Percentiles rank a stretch among this genome's conserved stretches.
Evolutionary conservation across 2,113 vertebrate genomes (phyloP).

Genomic region (Osmerus mordax): DNA sequence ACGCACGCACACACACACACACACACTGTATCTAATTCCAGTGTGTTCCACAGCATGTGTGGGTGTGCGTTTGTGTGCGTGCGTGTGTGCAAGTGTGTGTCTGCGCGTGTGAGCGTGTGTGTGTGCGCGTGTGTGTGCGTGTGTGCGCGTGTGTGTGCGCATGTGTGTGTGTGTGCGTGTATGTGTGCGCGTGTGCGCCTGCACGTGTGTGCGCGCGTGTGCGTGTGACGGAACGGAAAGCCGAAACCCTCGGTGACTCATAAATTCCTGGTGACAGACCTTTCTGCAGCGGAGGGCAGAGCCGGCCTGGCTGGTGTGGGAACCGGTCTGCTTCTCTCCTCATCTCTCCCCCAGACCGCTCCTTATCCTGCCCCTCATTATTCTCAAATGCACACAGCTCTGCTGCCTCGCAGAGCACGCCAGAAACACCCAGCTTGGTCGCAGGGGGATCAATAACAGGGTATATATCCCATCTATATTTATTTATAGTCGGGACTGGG

Average conservation of each 20-base stretch:
- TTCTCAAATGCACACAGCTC: constrained; percentile 59
- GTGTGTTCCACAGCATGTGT: not conserved
- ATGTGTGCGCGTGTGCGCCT: too few relatives aligned
- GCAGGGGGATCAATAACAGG: constrained; percentile 61
- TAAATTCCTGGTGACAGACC: constrained; percentile 37
- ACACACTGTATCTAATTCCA: too few relatives aligned
- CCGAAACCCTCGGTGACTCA: constrained; percentile 45
- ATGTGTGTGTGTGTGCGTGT: not conserved
- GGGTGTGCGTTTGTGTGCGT: not conserved
- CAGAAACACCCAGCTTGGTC: constrained; percentile 49
- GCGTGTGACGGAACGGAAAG: constrained; percentile 20
- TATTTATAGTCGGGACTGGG: too few relatives aligned
- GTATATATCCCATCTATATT: constrained; percentile 56
- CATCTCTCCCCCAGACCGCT: constrained; percentile 47
- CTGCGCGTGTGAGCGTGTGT: too few relatives aligned
- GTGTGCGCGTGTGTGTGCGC: too few relatives aligned
- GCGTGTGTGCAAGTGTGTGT: not conserved
- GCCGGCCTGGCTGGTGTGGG: not conserved
- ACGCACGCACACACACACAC: too few relatives aligned
- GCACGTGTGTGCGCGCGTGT: too few relatives aligned
- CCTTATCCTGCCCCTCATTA: constrained; percentile 56
- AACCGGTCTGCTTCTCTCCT: constrained; percentile 37
- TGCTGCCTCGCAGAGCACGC: constrained; percentile 56
- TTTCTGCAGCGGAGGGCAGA: constrained; percentile 48
- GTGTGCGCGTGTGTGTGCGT: constrained; percentile 7